Evolutionary conservation across 2,797 vertebrate species (phyloP).

Genomic region (Myoxocephalus aenaeus): DNA sequence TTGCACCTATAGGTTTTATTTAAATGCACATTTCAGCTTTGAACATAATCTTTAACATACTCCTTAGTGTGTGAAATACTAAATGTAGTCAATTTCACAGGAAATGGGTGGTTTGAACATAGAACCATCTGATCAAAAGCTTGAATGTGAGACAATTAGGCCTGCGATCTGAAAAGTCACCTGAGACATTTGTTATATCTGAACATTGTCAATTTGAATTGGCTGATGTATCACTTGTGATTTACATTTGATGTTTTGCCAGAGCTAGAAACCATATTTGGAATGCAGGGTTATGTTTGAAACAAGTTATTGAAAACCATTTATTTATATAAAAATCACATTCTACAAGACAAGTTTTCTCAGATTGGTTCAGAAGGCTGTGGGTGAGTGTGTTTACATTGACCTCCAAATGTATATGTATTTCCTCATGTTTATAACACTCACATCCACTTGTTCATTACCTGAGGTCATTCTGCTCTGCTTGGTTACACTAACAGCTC

Average conservation of each 20-base stretch:
- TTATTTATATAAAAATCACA: slow-evolving; percentile 4
- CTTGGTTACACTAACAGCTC: slow-evolving; percentile 49
- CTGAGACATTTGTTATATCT: background rate
- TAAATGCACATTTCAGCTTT: background rate
- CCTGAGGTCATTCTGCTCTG: slow-evolving; percentile 53
- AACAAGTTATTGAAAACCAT: slow-evolving; percentile 8
- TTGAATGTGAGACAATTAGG: background rate
- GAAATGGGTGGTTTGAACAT: slow-evolving; percentile 3
- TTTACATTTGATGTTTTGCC: slow-evolving; percentile 13
- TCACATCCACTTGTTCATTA: slow-evolving; percentile 46
- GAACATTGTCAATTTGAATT: background rate
- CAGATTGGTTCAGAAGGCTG: background rate
- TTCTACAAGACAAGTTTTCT: background rate
- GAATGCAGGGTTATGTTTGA: slow-evolving; percentile 7
- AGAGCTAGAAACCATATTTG: background rate
- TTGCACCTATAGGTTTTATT: background rate
- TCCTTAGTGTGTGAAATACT: background rate
- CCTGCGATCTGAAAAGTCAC: background rate
- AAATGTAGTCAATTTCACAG: slow-evolving; percentile 8
- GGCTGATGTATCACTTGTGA: background rate
- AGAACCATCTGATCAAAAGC: slow-evolving; percentile 12
- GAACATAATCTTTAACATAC: background rate
- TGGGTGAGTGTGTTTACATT: slow-evolving; percentile 26
- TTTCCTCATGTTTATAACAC: slow-evolving; percentile 31
- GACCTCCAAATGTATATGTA: slow-evolving; percentile 21